Evolutionary conservation across 2,113 vertebrate genomes (phyloP), one percentile per base, ranked within the genome.

Genomic region (Nesospiza acunhae): DNA sequence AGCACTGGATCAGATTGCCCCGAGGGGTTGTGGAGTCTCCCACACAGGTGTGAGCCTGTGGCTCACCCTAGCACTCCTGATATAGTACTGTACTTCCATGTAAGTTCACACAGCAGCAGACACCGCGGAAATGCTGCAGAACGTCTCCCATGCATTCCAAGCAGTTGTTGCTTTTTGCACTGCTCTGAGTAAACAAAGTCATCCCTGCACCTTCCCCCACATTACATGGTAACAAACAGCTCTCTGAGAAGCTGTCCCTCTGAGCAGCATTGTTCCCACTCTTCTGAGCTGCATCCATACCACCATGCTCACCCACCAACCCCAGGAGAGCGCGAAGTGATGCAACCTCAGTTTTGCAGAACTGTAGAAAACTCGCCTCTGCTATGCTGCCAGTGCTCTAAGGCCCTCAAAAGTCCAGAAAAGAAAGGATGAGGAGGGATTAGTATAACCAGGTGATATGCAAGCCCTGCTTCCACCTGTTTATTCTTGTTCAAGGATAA

Each of bases 1-100:
- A 53, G 23, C 28, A 9, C n/a, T 17, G 74, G 39, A 41, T 47
- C 15, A 24, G 30, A 49, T 72, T 47, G 9, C 13, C 24, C 7
- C 0, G 20, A 42, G 41, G 30, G 6, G 5, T 7, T 72, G 23
- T 63, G 42, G 30, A 22, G 13, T 42, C 6, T 79, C 24, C 41
- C n/a, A 33, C 23, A 21, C 1, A 59, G 13, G 10, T 75, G 39
- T 33, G 30, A 90, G 15, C 27, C 44, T 41, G 15, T 27, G 28
- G n/a, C 7, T n/a, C 27, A 56, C 33, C 18, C 31, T n/a, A 14
- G 18, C 35, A n/a, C 13, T 4, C 16, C 47, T n/a, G 21, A 14
- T 11, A 12, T 1, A 37, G 7, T 24, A 26, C 7, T 2, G 0
- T 22, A 52, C 7, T 3, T 56, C 31, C 22, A 7, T 9, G 24